These are phyloP conservation scores for Tokudaia muenninki DNA, from an alignment of 2,797 vertebrate genomes.

Conservation along the genomic window DNA sequence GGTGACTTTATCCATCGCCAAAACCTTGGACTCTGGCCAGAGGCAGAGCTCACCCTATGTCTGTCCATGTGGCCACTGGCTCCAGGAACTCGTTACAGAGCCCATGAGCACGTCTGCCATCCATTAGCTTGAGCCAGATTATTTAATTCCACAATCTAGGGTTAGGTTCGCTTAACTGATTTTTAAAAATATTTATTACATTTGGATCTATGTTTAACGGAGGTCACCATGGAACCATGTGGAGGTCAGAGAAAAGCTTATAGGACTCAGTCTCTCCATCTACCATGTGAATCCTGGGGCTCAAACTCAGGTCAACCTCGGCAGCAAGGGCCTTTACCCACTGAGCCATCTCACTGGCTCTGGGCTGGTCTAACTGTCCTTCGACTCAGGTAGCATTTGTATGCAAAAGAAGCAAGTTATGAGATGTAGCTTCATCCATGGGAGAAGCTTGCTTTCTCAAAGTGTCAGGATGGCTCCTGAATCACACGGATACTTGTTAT, in stretches of 20 bases:
- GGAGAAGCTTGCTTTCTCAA: not conserved
- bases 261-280: not conserved
- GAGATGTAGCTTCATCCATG: not conserved
- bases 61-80: not conserved
- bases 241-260: not conserved
- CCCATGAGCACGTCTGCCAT: slow-evolving; percentile 43
- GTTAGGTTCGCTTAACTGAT: not conserved
- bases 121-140: not conserved
- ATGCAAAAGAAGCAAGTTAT: not conserved
- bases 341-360: not conserved
- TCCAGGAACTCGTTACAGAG: not conserved
- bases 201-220: not conserved
- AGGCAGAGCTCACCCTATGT: not conserved
- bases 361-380: not conserved
- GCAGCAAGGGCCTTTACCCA: not conserved
- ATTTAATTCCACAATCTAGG: not conserved
- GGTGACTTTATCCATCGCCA: not conserved
- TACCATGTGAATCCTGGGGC: not conserved
- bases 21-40: slow-evolving; percentile 44
- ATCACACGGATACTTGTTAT: not conserved
- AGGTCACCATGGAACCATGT: not conserved
- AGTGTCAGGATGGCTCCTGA: not conserved
- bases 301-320: not conserved
- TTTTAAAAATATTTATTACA: not conserved
- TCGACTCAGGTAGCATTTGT: not conserved